Evolutionary conservation across 2,888 invertebrate species (phyloP), one percentile per base, ranked within the genome.

Genomic region (Odontomyia ornata): DNA sequence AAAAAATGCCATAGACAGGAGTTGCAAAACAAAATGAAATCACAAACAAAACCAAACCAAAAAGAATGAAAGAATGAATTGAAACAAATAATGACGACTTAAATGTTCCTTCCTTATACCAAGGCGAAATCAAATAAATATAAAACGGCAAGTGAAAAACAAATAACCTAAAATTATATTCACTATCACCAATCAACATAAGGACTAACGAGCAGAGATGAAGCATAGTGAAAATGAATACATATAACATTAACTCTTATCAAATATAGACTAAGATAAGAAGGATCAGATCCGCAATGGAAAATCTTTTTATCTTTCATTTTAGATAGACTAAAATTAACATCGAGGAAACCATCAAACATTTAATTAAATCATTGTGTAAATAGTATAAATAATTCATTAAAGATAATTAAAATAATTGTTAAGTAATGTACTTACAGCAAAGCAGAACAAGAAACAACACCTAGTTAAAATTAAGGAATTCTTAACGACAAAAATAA

Each of bases 91-190:
- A 75, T 73, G 76, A 78, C 73, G 75, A 78, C 75, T 78, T 76
- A 67, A 78, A 78, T 78, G 78, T 78, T 78, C 78, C 78, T 78
- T 78, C 78, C 78, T 78, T 78, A 77, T 76, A 78, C 73, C 76
- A 77, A 78, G 78, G 78, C 65, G 75, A 69, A 60, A 75, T 75
- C 52, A 78, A 30, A 60, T 73, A 36, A 73, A 56, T 30, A 73
- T 46, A 72, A 67, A 52, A 56, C 28, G 30, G 15, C 18, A 72
- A 72, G n/a, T 5, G 46, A 46, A 9, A 67, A 69, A 46, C 23
- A 15, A 69, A 69, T 60, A 7, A 21, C 25, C n/a, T 13, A 9
- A 60, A 60, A 7, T n/a, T 60, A 60, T 23, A 60, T 18, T 25
- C n/a, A 52, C 15, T 11, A 60, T 3, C 60, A 43, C 25, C 2